Percentiles rank a stretch among this genome's conserved stretches.
Conservation (phyloP, 53 echinoderm and acorn worm species). For the Glandiceps talaboti region DNA sequence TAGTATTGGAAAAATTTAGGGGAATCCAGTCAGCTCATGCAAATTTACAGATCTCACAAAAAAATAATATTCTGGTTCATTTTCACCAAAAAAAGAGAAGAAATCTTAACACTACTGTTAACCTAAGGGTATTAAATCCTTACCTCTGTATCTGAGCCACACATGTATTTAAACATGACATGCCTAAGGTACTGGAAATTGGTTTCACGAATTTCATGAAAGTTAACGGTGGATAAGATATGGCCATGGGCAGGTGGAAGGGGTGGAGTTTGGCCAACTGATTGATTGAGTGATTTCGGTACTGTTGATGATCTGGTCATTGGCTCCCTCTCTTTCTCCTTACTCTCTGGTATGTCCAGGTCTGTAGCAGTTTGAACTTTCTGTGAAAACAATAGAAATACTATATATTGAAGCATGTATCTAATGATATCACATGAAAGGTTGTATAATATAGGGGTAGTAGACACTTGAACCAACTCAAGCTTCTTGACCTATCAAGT, state of each 20-base stretch:
- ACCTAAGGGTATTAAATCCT: neutral
- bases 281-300: neutral
- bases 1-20: too few species aligned
- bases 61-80: too few species aligned
- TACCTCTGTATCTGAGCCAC: slow-evolving; percentile 81
- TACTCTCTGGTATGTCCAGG: neutral
- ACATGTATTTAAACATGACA: slow-evolving; percentile 94
- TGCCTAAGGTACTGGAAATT: slow-evolving; percentile 97
- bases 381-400: too few species aligned
- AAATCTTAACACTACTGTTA: too few species aligned
- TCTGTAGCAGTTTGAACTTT: neutral
- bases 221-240: neutral
- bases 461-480: too few species aligned
- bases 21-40: too few species aligned
- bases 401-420: too few species aligned
- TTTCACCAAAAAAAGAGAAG: too few species aligned
- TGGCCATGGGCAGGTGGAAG: neutral
- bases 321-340: neutral
- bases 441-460: too few species aligned
- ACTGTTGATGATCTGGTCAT: neutral
- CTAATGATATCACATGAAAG: too few species aligned
- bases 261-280: neutral
- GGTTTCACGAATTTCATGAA: slow-evolving; percentile 54
- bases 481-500: too few species aligned
- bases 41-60: too few species aligned